Conservation (phyloP, 2,888 invertebrate genomes). For the Gastrophysa polygoni region DNA sequence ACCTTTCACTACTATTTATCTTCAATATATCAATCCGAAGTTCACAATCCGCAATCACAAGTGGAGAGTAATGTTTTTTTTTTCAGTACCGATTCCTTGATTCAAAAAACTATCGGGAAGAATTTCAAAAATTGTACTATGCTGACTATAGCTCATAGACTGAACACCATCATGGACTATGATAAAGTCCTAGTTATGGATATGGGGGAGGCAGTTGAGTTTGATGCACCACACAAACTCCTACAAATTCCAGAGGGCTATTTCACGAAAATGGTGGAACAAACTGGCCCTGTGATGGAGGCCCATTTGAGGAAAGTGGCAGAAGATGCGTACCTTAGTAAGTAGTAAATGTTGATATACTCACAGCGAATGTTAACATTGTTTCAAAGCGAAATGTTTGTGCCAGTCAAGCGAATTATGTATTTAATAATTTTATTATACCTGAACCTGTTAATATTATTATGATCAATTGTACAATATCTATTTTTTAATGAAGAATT, state of each 20-base stretch:
- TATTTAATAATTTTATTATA: background rate
- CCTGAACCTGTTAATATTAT: background rate
- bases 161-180: constrained; percentile 86
- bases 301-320: constrained; percentile 45
- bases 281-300: constrained; percentile 53
- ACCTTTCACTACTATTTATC: too few relatives aligned
- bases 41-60: too few relatives aligned
- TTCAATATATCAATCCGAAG: too few relatives aligned
- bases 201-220: constrained; percentile 61
- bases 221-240: constrained; percentile 60
- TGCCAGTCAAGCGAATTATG: background rate
- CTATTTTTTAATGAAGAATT: background rate
- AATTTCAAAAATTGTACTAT: constrained; percentile 80
- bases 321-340: constrained; percentile 29
- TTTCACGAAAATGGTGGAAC: constrained; percentile 53
- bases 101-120: constrained; percentile 75
- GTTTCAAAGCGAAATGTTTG: background rate
- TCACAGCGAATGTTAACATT: background rate
- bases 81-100: constrained; percentile 74
- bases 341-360: background rate
- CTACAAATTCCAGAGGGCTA: constrained; percentile 48
- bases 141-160: constrained; percentile 81
- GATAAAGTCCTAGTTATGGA: constrained; percentile 72
- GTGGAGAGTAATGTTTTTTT: background rate
- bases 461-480: background rate